Percentiles rank a stretch among this genome's conserved stretches.
Conservation (phyloP, 2,797 vertebrate genomes). For the Typhlichthys subterraneus region DNA sequence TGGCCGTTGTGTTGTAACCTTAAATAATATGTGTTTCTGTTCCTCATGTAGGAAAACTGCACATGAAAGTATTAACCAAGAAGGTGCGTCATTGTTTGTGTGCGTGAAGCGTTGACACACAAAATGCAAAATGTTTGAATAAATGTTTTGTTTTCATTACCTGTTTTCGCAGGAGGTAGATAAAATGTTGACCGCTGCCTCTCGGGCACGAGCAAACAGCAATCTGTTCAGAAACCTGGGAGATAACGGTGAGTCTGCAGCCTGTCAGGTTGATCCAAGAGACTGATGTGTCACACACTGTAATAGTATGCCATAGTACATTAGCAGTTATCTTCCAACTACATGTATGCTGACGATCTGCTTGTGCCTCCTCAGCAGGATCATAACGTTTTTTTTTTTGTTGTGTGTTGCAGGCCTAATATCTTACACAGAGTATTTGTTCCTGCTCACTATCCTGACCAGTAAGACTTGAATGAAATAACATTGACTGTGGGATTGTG, state of each 20-base stretch:
- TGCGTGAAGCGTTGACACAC: background rate
- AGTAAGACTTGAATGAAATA: conserved; percentile 81
- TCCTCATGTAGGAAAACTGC: conserved; percentile 81
- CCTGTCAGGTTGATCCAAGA: background rate
- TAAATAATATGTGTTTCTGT: background rate
- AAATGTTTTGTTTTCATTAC: background rate
- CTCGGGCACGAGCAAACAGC: conserved; percentile 76
- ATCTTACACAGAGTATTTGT: conserved; percentile 96
- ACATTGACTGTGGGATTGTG: too few species aligned
- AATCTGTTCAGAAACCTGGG: conserved; percentile 89
- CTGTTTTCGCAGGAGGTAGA: conserved; percentile 81
- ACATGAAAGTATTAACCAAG: conserved; percentile 81
- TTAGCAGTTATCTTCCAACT: too few species aligned
- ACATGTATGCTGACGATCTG: too few species aligned
- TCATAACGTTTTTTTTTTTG: background rate
- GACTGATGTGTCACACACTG: too few species aligned
- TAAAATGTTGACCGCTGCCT: conserved; percentile 73
- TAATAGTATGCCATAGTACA: too few species aligned
- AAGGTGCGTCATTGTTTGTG: conserved; percentile 70
- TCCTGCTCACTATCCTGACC: conserved; percentile 93
- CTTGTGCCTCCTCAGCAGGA: too few species aligned
- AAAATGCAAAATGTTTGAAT: background rate
- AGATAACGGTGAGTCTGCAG: conserved; percentile 85
- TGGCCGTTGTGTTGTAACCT: background rate
- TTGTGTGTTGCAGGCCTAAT: conserved; percentile 84